These are phyloP conservation scores for Malurus elegans DNA, from an alignment of 2,113 vertebrate genomes.

Conservation along the genomic window DNA sequence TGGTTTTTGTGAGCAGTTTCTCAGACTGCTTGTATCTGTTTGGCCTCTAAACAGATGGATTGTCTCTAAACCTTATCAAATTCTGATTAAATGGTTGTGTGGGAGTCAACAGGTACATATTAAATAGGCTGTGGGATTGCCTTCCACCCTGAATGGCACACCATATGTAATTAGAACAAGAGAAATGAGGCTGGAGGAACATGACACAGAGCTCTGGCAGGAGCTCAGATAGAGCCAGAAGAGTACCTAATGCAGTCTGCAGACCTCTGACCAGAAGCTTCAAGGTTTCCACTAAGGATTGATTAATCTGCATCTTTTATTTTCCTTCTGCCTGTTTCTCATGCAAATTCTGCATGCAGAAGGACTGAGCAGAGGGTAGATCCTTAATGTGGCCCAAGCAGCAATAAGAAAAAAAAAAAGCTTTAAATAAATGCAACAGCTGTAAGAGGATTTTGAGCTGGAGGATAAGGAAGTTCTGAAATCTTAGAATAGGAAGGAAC, in stretches of 20 bases:
- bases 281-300: not conserved
- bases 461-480: conserved; percentile 70
- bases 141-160: not conserved
- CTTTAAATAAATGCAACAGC: conserved; percentile 11
- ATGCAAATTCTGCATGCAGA: not conserved
- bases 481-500: conserved; percentile 71
- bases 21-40: not conserved
- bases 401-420: not conserved
- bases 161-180: not conserved
- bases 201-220: not conserved
- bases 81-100: not conserved
- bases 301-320: not conserved
- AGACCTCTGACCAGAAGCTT: not conserved
- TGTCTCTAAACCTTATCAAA: not conserved
- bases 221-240: not conserved
- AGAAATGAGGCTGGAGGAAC: not conserved
- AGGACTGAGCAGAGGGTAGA: not conserved
- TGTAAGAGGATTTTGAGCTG: conserved; percentile 61
- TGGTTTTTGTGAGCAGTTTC: conserved; percentile 1
- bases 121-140: conserved; percentile 15
- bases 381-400: not conserved
- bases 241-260: not conserved
- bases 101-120: conserved; percentile 19
- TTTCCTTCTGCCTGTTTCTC: conserved; percentile 14
- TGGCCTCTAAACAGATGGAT: not conserved